Percentiles rank a stretch among this genome's conserved stretches.
Evolutionary conservation across 2,113 vertebrate genomes (phyloP).

Genomic region (Platichthys stellatus): DNA sequence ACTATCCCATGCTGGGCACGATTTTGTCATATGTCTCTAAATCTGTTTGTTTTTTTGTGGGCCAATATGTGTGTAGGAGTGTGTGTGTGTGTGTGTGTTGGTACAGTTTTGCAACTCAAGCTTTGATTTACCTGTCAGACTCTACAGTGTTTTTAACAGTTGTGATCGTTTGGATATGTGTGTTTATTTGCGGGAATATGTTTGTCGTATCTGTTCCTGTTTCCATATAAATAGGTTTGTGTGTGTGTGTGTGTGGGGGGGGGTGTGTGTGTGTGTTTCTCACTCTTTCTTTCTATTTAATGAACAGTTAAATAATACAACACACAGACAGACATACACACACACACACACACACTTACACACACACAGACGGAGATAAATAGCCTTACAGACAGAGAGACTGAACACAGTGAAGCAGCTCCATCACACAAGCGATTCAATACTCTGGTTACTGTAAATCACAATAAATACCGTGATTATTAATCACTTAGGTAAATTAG

Average conservation of each 20-base stretch:
- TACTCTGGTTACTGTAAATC: not conserved
- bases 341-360: no score
- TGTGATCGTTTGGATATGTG: not conserved
- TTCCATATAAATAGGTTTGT: no score
- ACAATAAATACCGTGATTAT: not conserved
- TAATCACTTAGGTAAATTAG: not conserved
- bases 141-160: not conserved
- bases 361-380: not conserved
- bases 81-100: not conserved
- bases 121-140: not conserved
- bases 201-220: no score
- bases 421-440: not conserved
- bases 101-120: not conserved
- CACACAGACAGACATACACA: no score
- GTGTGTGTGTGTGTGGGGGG: not conserved
- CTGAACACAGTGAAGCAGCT: not conserved
- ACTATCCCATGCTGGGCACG: constrained; percentile 29
- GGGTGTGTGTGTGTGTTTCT: not conserved
- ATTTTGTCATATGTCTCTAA: no score
- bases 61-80: not conserved
- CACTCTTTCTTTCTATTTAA: no score
- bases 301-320: no score
- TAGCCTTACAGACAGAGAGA: not conserved
- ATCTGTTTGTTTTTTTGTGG: not conserved
- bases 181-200: no score